Conservation (phyloP, 2,113 vertebrate species). For the Neodon shergylaensis region DNA sequence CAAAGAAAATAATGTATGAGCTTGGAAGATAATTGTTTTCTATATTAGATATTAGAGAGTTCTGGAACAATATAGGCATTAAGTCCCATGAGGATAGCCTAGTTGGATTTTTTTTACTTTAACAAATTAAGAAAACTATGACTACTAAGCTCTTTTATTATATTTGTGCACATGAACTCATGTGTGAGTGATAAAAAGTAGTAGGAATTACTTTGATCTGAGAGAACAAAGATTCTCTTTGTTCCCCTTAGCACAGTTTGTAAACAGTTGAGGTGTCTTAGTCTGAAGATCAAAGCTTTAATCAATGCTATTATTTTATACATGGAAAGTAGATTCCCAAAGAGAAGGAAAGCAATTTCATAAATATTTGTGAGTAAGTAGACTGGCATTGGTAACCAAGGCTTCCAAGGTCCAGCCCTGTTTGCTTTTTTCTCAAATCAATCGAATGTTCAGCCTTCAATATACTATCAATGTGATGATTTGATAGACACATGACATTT, state of each 20-base stretch:
- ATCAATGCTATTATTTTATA: neutral
- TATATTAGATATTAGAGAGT: neutral
- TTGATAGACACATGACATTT: neutral
- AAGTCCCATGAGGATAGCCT: neutral
- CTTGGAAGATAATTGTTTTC: neutral
- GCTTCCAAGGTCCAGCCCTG: neutral
- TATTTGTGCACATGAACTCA: no score
- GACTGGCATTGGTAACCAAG: neutral
- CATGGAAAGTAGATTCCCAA: neutral
- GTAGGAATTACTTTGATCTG: neutral
- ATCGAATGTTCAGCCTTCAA: neutral
- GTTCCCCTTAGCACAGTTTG: neutral
- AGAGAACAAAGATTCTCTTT: neutral
- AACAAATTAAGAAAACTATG: neutral
- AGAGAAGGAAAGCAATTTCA: neutral
- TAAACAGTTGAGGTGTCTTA: neutral
- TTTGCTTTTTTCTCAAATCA: slow-evolving; percentile 1
- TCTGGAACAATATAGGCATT: neutral
- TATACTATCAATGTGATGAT: neutral
- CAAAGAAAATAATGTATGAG: neutral
- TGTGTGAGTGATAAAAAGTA: neutral
- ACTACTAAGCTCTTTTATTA: neutral
- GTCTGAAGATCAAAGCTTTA: neutral
- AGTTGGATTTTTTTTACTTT: neutral
- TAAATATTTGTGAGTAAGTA: neutral